Evolutionary conservation across 1,140 invertebrate species (phyloP), one percentile per base, ranked within the genome.

Genomic region (Sesamia nonagrioides): DNA sequence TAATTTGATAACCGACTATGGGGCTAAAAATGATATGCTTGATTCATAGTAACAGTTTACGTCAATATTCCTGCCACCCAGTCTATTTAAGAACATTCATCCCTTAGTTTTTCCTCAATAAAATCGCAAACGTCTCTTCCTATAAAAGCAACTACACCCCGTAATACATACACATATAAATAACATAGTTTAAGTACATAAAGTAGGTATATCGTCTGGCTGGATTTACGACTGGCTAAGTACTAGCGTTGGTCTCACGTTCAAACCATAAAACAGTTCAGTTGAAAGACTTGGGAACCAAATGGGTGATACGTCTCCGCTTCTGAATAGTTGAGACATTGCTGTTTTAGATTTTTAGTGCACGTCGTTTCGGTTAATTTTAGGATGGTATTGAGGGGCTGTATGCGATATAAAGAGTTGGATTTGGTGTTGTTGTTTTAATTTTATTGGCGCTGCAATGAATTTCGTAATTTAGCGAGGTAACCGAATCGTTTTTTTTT

Each of bases 171-270:
- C 21, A 13, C 18, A 45, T 74, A 74, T 74, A 74, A 74, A 74
- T 74, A 76, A 76, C 60, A 50, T 63, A 76, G 73, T 63, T 63
- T 76, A 75, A 48, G 27, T 63, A 77, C 48, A 77, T 77, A 68
- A 66, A 68, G 35, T 66, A 56, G 74, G 61, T 77, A 60, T 71
- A 77, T 73, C 60, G 79, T 45, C 79, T 18, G 72, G 52, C 21
- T 76, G 71, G 73, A 82, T 82, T 82, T 82, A 82, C 80, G 80
- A 79, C 37, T 54, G 56, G 78, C 72, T 80, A 80, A 83, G 82
- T 80, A 83, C 79, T 48, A 13, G 37, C 48, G 60, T 21, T 61
- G 72, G 79, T 74, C 78, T 73, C 82, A 83, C 82, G 78, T 83
- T 58, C 76, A 0, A 17, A 56, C 78, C 50, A 80, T 83, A 83